These are phyloP conservation scores for Athetis lepigone DNA, from an alignment of 2,888 invertebrate genomes.

Conservation along the genomic window DNA sequence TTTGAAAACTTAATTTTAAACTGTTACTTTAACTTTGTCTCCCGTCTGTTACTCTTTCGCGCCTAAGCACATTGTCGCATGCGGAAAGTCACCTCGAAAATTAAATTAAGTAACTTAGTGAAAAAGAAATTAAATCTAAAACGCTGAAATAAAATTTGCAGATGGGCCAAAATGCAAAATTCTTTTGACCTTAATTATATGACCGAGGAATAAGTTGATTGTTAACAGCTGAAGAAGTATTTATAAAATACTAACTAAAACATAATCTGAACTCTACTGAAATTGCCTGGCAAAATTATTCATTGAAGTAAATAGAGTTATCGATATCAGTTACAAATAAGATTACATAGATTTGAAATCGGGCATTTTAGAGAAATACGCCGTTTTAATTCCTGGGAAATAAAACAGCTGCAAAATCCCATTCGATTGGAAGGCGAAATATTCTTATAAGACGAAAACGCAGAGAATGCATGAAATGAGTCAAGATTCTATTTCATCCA, in stretches of 20 bases:
- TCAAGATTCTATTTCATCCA: neutral
- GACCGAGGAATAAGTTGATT: neutral
- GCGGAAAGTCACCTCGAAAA: neutral
- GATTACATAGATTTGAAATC: neutral
- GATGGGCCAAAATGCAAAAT: neutral
- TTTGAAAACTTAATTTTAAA: slow-evolving; percentile 13
- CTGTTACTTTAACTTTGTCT: neutral
- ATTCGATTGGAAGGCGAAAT: neutral
- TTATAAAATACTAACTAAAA: neutral
- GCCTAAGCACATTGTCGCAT: neutral
- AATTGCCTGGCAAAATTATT: neutral
- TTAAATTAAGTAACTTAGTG: neutral
- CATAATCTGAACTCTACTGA: neutral
- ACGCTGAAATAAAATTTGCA: neutral
- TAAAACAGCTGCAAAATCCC: neutral
- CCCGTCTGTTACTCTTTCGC: too few species aligned
- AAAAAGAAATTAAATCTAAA: neutral
- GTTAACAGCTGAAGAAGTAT: neutral
- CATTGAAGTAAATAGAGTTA: neutral
- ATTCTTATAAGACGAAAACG: neutral
- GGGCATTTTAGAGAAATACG: neutral
- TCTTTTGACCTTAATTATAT: too few species aligned
- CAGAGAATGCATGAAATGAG: neutral
- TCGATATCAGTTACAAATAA: neutral
- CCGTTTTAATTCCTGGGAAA: too few species aligned